Conservation (phyloP, 1,140 invertebrate species). For the Anastatus disparis region DNA sequence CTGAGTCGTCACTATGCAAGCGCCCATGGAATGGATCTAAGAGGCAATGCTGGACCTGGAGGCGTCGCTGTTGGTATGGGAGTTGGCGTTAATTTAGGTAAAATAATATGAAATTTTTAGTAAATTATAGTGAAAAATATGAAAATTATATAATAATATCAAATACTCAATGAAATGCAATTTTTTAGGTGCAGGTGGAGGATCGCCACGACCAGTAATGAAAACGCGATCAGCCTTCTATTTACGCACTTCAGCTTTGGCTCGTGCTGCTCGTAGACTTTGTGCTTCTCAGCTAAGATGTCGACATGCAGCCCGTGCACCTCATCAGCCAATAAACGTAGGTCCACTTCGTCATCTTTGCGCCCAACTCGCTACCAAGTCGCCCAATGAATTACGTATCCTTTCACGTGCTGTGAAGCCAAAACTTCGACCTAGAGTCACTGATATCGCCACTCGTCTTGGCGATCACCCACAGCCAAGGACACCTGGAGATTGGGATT, state of each 20-base stretch:
- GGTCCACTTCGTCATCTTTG: conserved; percentile 69
- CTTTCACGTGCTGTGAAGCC: conserved; percentile 83
- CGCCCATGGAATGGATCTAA: conserved; percentile 82
- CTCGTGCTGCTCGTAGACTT: conserved; percentile 85
- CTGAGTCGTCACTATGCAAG: conserved; percentile 91
- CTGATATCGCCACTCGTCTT: conserved; percentile 80
- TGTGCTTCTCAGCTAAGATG: conserved; percentile 86
- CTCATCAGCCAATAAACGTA: conserved; percentile 77
- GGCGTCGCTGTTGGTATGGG: conserved; percentile 63
- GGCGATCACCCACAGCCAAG: conserved; percentile 70
- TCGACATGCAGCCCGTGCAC: conserved; percentile 86
- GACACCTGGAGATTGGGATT: conserved; percentile 77
- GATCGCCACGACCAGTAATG: conserved; percentile 91
- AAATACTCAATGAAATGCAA: no score
- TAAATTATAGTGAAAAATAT: no score
- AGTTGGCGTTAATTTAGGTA: conserved; percentile 23
- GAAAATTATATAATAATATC: no score
- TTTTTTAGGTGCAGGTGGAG: conserved; percentile 59
- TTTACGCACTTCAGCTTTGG: conserved; percentile 88
- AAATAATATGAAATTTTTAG: background rate
- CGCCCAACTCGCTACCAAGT: conserved; percentile 82
- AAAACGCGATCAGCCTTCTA: conserved; percentile 97
- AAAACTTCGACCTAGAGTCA: conserved; percentile 78
- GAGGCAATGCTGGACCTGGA: conserved; percentile 48
- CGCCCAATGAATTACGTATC: conserved; percentile 79